Evolutionary conservation across 2,797 vertebrate species (phyloP), one percentile per base, ranked within the genome.

Genomic region (Acrossocheilus fasciatus): DNA sequence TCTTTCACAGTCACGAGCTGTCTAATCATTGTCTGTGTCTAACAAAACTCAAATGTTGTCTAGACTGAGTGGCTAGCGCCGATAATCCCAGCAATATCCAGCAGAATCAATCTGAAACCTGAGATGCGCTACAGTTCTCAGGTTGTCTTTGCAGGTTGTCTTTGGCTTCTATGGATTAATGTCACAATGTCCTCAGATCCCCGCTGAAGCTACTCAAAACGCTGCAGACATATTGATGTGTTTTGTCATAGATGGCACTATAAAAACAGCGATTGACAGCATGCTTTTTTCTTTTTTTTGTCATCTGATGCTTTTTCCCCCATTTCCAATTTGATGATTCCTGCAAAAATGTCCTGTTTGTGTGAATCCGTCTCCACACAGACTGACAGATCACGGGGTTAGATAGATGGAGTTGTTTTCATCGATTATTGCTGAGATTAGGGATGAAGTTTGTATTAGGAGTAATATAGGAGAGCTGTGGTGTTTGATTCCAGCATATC

Each of bases 21-120:
- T 95, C 86, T 93, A 93, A 93, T 95, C 95, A 96, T 97, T 97
- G 97, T 97, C 95, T 96, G 93, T 90, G 92, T 95, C 96, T 95
- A 94, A 94, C 95, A 97, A 96, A 97, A 98, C 96, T 93, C 96
- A 97, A 97, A 96, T 96, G 92, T 93, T 95, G 97, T 98, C 98
- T 98, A 99, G 98, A 98, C 97, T 97, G 95, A 95, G 95, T 92
- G 98, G 97, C 98, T 98, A 96, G 97, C 94, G 92, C 91, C 93
- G 92, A 94, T 99, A 99, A 98, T 98, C 97, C 97, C 92, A 93
- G 94, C 95, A 96, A 98, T 96, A 96, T 96, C 95, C 96, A 95
- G 95, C 95, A 95, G 95, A 98, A 97, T 98, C 96, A 96, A 96
- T 96, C 96, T 97, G 98, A 96, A 98, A 98, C 95, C 91, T 8